Conservation (phyloP, 1,140 invertebrate genomes). For the Zaprionus vittiger region DNA sequence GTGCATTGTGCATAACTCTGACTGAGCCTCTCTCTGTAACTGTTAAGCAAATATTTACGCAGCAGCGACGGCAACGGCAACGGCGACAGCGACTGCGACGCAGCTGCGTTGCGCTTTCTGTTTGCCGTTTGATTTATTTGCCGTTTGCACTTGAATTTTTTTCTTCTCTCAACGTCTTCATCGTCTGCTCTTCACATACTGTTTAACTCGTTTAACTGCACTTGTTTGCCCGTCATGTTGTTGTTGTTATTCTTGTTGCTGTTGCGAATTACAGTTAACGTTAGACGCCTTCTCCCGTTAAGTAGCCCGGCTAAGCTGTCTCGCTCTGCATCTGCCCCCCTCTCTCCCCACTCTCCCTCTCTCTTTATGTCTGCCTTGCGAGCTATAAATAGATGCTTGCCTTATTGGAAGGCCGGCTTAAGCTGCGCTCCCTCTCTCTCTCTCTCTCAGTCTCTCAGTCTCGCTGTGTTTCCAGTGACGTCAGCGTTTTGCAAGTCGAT, state of each 20-base stretch:
- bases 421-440: constrained; percentile 18
- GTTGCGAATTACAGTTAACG: constrained; percentile 68
- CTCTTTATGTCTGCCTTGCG: constrained; percentile 13
- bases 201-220: constrained; percentile 74
- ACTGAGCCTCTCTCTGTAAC: constrained; percentile 53
- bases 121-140: constrained; percentile 79
- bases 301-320: constrained; percentile 57
- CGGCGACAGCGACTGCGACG: not conserved
- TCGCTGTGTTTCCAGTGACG: constrained; percentile 26
- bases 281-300: constrained; percentile 50
- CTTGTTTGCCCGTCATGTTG: constrained; percentile 54
- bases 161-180: constrained; percentile 41
- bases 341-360: not conserved
- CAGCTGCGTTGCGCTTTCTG: constrained; percentile 58
- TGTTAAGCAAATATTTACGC: constrained; percentile 67
- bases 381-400: constrained; percentile 54
- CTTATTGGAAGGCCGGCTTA: constrained; percentile 37
- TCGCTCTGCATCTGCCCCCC: not conserved
- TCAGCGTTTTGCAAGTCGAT: constrained; percentile 21
- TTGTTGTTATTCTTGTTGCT: not conserved
- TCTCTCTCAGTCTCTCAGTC: constrained; percentile 5
- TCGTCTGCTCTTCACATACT: constrained; percentile 3
- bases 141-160: constrained; percentile 76
- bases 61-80: constrained; percentile 23
- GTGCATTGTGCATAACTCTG: constrained; percentile 25